A percentile compares a stretch with the other conserved stretches of the same genome.
These are phyloP conservation scores for Pavo muticus DNA, from an alignment of 2,113 vertebrate genomes.

Conservation along the genomic window DNA sequence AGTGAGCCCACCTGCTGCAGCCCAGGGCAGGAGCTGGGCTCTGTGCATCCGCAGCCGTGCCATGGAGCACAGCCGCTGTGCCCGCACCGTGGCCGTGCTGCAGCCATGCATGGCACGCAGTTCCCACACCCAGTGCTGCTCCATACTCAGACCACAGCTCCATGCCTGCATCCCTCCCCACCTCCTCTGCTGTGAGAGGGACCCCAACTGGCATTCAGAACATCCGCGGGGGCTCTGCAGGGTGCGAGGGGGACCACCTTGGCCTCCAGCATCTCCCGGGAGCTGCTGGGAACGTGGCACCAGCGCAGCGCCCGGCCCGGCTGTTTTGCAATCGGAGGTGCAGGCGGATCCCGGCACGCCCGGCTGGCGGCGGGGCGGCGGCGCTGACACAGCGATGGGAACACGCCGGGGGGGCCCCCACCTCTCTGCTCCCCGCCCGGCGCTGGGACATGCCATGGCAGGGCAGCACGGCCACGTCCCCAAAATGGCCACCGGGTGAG, in stretches of 20 bases:
- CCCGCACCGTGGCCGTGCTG: background rate
- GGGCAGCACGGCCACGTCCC: background rate
- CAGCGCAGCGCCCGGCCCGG: background rate
- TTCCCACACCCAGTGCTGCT: rapidly evolving
- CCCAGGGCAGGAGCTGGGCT: background rate
- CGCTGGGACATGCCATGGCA: conserved; percentile 1
- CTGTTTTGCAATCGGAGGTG: conserved; percentile 43
- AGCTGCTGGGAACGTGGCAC: background rate
- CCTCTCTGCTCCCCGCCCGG: conserved; percentile 14
- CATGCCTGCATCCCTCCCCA: rapidly evolving
- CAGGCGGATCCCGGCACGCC: background rate
- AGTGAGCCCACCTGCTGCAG: background rate
- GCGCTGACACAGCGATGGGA: conserved; percentile 18
- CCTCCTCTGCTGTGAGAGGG: background rate
- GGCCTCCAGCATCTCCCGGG: background rate
- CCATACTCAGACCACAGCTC: background rate
- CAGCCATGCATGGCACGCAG: rapidly evolving
- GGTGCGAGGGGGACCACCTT: background rate
- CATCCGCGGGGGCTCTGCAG: background rate
- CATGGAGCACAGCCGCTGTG: background rate
- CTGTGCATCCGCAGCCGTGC: background rate
- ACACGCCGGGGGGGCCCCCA: background rate
- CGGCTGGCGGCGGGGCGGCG: background rate
- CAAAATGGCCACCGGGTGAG: background rate
- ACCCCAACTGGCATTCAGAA: background rate